Percentiles rank a stretch among this genome's conserved stretches.
These are phyloP conservation scores for Trochalopteron elliotii DNA, from an alignment of 2,113 vertebrate genomes.

Conservation along the genomic window DNA sequence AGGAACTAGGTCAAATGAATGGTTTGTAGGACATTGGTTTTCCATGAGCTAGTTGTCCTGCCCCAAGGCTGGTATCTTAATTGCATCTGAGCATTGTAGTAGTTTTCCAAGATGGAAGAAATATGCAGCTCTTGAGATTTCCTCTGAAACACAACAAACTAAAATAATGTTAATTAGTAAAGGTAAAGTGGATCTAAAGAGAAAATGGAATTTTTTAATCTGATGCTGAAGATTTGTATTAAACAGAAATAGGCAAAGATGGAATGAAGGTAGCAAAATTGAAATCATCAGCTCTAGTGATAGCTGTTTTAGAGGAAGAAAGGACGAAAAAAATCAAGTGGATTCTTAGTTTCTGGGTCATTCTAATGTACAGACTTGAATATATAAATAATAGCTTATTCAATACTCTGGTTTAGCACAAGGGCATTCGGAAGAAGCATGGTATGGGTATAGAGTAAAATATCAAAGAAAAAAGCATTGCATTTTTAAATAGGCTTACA, in stretches of 20 bases:
- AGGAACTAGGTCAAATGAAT: neutral
- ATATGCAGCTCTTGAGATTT: neutral
- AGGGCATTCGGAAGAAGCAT: neutral
- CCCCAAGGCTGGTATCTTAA: neutral
- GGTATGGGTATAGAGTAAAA: neutral
- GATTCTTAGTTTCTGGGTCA: neutral
- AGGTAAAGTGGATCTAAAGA: neutral
- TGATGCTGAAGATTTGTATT: neutral
- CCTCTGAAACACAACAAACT: neutral
- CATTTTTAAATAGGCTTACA: neutral
- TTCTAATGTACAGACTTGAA: neutral
- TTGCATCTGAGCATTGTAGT: neutral
- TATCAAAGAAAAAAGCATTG: neutral
- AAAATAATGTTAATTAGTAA: neutral
- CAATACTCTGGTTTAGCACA: neutral
- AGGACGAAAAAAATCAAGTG: neutral
- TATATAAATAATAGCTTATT: neutral
- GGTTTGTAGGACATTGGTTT: neutral
- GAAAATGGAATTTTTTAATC: neutral
- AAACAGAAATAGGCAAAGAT: neutral
- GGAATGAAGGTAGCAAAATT: neutral
- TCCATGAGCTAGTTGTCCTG: neutral
- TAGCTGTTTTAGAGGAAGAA: neutral
- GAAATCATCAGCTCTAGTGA: neutral
- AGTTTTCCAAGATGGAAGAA: neutral